A percentile compares a stretch with the other conserved stretches of the same genome.
phyloP scores from a whole-genome alignment of 2,113 vertebrate species.

The Mormyrus lacerda region DNA sequence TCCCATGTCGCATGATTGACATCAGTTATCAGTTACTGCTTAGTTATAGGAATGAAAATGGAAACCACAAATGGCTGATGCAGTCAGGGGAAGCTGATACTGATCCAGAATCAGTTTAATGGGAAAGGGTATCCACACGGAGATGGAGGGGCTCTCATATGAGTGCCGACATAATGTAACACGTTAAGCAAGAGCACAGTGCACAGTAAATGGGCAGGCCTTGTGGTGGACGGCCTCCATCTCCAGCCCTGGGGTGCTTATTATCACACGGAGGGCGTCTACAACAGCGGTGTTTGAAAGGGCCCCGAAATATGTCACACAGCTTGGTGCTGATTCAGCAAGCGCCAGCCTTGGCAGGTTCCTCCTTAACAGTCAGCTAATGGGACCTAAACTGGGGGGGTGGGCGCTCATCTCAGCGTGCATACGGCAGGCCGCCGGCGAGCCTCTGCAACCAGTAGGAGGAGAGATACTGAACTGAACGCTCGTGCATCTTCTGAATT shows the following conservation, averaged over 20 bases:
- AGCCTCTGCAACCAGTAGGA: neutral
- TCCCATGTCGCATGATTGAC: neutral
- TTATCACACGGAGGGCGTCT: neutral
- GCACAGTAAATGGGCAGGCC: neutral
- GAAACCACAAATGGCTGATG: neutral
- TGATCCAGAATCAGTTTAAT: slow-evolving; percentile 2
- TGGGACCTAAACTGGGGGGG: neutral
- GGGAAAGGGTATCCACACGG: neutral
- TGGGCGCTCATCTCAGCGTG: neutral
- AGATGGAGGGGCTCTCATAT: neutral
- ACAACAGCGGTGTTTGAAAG: neutral
- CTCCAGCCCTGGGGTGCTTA: neutral
- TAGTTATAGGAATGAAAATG: neutral
- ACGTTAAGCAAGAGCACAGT: neutral
- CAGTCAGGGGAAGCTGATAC: neutral
- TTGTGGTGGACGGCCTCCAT: neutral
- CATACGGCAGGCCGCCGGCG: neutral
- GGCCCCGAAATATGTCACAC: neutral
- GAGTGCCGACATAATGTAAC: neutral
- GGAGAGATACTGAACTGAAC: neutral
- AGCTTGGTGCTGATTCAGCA: slow-evolving; percentile 9
- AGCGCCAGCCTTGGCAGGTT: neutral
- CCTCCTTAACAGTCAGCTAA: neutral
- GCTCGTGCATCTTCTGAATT: neutral
- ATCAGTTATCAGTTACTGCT: neutral